Base-by-base conservation (phyloP, 2,797 vertebrate genomes). In the Amazona finschi region DNA sequence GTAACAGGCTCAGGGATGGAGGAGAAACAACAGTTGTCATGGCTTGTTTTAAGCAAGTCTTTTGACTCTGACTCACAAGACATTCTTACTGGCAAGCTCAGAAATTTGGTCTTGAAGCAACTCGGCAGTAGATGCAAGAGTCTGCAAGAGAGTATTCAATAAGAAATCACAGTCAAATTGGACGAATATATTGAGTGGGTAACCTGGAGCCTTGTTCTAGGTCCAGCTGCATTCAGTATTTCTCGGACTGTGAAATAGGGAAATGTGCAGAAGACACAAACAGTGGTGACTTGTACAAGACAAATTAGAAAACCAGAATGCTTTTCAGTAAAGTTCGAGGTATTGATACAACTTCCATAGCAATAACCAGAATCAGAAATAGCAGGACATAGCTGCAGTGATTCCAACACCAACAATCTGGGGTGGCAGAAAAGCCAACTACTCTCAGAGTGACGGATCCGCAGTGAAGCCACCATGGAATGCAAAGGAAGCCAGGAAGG, bases 21-120 rank as follows among this genome's bases (percentile, higher is more conserved):
- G 89, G 87, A 92, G 93, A 91, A 96, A 95, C 85, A 95, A 83
- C 85, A 92, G 95, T 95, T 96, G 95, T 93, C 91, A 85, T 39
- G 87, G 94, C 93, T 95, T 95, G 94, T 92, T 95, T 89, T 74
- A 85, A 94, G 91, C 85, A 89, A 76, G 93, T 93, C 93, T 94
- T 89, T 91, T 72, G 89, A 94, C 87, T 96, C 86, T 95, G 95
- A 96, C 89, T 96, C 94, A 95, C 75, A 65, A 83, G 79, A 85
- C 85, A 80, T 94, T 93, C 91, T 87, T 82, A 74, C 2, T 89
- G 82, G 82, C 79, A 80, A 91, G 24, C 87, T 87, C 44, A 92
- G 91, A 92, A 92, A 89, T 73, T 38, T 92, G 90, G 84, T 78
- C 91, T 82, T 83, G 80, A 81, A 90, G 75, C 72, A 91, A 74